Conservation (phyloP, 2,888 invertebrate species). For the Nephrotoma guestfalica region DNA sequence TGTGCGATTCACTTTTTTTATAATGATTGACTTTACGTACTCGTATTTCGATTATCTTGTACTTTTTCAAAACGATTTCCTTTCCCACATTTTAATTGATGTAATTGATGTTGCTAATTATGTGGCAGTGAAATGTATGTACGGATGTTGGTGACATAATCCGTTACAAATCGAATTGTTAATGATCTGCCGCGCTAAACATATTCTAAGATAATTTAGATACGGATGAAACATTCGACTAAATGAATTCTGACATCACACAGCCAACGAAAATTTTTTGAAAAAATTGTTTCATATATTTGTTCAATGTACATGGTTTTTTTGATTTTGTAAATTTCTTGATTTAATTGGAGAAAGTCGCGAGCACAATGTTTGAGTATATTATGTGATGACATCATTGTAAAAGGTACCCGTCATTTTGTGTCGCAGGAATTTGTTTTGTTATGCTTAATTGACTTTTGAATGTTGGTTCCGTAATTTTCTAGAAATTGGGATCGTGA, state of each 20-base stretch:
- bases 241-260: neutral
- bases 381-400: neutral
- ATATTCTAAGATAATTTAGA: neutral
- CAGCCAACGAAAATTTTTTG: neutral
- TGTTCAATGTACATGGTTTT: neutral
- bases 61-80: neutral
- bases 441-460: no score
- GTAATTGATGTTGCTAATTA: neutral
- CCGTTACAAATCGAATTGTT: neutral
- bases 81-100: neutral
- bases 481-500: no score
- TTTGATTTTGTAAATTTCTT: neutral
- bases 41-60: neutral
- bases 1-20: neutral
- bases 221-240: neutral
- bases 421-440: neutral
- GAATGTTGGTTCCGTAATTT: no score
- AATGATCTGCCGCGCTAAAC: neutral
- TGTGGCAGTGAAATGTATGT: neutral
- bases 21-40: neutral
- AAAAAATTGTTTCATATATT: neutral
- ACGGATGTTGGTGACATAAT: neutral
- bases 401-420: neutral
- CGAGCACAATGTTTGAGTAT: neutral
- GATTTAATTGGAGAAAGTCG: neutral